Percentiles rank a stretch among this genome's conserved stretches.
These are phyloP conservation scores for Phoxinus phoxinus DNA, from an alignment of 2,113 vertebrate genomes.

Conservation along the genomic window DNA sequence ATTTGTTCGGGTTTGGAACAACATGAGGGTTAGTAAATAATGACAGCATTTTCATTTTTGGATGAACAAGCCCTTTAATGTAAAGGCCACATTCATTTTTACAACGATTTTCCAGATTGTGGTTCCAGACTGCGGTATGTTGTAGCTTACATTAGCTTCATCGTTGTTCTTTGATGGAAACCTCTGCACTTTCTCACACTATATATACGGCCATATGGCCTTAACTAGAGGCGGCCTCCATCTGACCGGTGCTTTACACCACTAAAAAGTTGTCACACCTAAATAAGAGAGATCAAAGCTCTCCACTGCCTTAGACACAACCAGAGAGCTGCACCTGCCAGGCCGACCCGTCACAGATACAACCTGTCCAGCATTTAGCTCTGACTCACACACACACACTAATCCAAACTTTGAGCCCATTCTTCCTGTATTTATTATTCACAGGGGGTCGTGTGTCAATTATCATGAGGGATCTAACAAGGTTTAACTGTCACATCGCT, in stretches of 20 bases:
- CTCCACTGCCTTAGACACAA: constrained; percentile 65
- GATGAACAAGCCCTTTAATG: not conserved
- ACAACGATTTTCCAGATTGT: not conserved
- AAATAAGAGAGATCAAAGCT: constrained; percentile 75
- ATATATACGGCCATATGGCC: constrained; percentile 67
- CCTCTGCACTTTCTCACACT: constrained; percentile 76
- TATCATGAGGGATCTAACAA: constrained; percentile 65
- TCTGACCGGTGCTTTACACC: constrained; percentile 54
- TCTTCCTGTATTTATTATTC: constrained; percentile 66
- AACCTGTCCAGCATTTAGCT: constrained; percentile 35
- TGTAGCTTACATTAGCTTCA: constrained; percentile 33
- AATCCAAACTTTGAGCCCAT: constrained; percentile 58
- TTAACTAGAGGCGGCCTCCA: constrained; percentile 60
- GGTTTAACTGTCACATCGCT: constrained; percentile 54
- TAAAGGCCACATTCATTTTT: not conserved
- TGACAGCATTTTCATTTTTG: not conserved
- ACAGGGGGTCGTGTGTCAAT: constrained; percentile 45
- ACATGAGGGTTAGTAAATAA: constrained; percentile 11
- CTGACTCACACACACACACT: constrained; percentile 20
- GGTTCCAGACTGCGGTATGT: not conserved
- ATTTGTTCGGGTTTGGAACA: not conserved
- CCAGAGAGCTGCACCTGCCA: constrained; percentile 73
- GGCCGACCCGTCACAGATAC: constrained; percentile 36
- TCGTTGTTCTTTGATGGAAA: constrained; percentile 55
- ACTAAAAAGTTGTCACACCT: constrained; percentile 76